Conservation (phyloP, 2,888 invertebrate species). For the Cephus spinipes region DNA sequence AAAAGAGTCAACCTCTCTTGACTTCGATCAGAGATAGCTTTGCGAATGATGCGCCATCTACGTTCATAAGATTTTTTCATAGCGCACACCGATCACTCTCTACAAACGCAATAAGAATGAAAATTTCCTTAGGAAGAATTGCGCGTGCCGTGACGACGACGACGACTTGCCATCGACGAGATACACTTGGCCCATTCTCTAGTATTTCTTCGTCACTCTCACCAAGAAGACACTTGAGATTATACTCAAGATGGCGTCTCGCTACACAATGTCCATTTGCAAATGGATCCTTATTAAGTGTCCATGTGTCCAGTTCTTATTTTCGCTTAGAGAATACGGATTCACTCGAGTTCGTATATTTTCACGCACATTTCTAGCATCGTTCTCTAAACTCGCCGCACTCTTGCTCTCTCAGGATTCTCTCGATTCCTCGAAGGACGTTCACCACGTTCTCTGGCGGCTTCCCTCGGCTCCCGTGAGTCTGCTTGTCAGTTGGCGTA, state of each 20-base stretch:
- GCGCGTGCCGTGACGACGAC: constrained; percentile 7
- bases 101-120: constrained; percentile 24
- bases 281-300: not conserved
- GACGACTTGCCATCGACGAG: constrained; percentile 8
- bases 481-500: constrained; percentile 82
- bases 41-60: not conserved
- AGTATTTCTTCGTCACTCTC: not conserved
- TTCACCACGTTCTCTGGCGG: constrained; percentile 54
- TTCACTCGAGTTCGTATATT: constrained; percentile 2
- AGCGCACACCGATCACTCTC: not conserved
- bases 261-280: not conserved
- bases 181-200: constrained; percentile 10
- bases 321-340: constrained; percentile 42
- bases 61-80: not conserved
- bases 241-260: constrained; percentile 6
- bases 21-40: not conserved
- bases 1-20: not conserved
- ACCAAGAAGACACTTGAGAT: constrained; percentile 22
- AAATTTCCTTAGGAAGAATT: constrained; percentile 28
- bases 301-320: not conserved
- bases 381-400: constrained; percentile 57
- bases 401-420: constrained; percentile 60
- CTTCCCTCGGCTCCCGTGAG: constrained; percentile 58
- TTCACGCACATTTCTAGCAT: constrained; percentile 17
- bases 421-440: constrained; percentile 49